phyloP scores from a whole-genome alignment of 2,888 invertebrate species.

The Amphipoea oculea region DNA sequence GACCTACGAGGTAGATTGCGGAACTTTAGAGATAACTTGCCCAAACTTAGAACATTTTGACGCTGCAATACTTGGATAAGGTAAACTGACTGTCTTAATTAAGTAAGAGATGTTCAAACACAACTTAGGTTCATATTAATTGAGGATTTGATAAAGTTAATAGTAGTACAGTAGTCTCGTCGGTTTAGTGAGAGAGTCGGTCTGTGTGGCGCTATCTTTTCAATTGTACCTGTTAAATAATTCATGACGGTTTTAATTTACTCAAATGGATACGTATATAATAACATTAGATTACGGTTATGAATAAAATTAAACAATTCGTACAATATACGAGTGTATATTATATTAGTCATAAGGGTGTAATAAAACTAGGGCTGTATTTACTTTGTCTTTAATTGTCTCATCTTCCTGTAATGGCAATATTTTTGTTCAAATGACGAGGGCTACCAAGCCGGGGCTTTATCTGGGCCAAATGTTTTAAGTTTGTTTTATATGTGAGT shows the following conservation, averaged over 20 bases:
- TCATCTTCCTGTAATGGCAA: conserved; percentile 72
- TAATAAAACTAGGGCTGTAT: conserved; percentile 65
- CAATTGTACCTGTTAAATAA: conserved; percentile 46
- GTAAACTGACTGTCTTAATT: conserved; percentile 88
- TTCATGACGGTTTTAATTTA: conserved; percentile 50
- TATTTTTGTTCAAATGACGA: conserved; percentile 67
- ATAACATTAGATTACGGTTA: conserved; percentile 37
- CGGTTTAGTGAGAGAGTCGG: conserved; percentile 14
- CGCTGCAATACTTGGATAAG: conserved; percentile 88
- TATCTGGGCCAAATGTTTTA: conserved; percentile 48
- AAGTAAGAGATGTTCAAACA: conserved; percentile 82
- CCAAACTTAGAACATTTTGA: conserved; percentile 89
- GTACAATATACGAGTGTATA: conserved; percentile 43
- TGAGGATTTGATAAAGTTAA: conserved; percentile 72
- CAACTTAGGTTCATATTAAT: conserved; percentile 77
- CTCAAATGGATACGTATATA: conserved; percentile 29
- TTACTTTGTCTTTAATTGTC: conserved; percentile 70
- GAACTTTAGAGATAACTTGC: conserved; percentile 88
- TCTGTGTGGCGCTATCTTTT: conserved; percentile 36
- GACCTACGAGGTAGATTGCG: conserved; percentile 88
- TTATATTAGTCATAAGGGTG: conserved; percentile 54
- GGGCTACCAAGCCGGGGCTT: conserved; percentile 19
- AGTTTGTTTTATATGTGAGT: conserved; percentile 69
- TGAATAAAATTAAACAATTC: conserved; percentile 51
- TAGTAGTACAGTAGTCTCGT: conserved; percentile 52